Base-by-base conservation (phyloP, 2,113 vertebrate genomes). In the Gnathonemus longibarbis region DNA sequence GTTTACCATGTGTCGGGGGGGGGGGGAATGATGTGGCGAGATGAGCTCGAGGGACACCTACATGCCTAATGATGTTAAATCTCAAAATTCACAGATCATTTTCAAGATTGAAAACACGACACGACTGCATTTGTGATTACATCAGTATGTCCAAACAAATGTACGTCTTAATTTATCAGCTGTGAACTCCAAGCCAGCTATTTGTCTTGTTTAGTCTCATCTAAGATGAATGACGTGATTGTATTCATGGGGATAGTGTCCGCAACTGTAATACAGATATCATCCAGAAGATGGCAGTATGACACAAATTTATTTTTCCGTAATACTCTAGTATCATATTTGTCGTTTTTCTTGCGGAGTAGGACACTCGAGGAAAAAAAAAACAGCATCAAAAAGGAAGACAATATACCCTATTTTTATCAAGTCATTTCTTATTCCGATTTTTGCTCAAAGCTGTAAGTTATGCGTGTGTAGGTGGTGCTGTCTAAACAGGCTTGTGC, bases 221-320 rank as follows among this genome's bases (percentile, higher is more conserved):
- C 52, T 11, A 2, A 17, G 3, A 88, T 7, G 88, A n/a, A 89
- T 35, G 70, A 52, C 39, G 48, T 42, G 88, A 52, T 10, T 52
- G 9, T 21, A 53, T 48, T 56, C 27, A 31, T 35, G 5, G 15
- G 39, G 39, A 19, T 17, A 62, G 19, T 39, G 52, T 2, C 35
- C n/a, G 31, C 31, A 46, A 52, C 9, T 84, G 87, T 89, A 58
- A 85, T 84, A 46, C 77, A n/a, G 17, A 56, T 31, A 53, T 53
- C n/a, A n/a, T 17, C 52, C 89, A 85, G 53, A 42, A 85, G 89
- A 89, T 89, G 89, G 89, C 89, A 58, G 31, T 85, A 48, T 27
- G n/a, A 46, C 49, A 89, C 62, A 27, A n/a, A 31, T 42, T 83
- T 21, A 83, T 13, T 84, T 46, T 84, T 84, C n/a, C 45, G 13